Conservation (phyloP, 1,140 invertebrate species). For the Drosophila lini region DNA sequence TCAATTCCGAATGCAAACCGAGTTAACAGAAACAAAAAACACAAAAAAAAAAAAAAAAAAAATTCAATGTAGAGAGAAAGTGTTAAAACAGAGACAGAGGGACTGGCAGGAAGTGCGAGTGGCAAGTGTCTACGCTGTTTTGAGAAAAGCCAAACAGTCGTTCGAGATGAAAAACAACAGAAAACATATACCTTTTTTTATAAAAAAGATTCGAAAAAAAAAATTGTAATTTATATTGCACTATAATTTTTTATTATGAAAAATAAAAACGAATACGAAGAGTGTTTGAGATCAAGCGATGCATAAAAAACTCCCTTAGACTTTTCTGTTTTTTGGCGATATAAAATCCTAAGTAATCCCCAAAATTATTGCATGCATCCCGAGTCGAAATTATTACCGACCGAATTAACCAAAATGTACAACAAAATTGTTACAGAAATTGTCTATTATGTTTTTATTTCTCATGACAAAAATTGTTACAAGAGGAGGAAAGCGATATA, state of each 20-base stretch:
- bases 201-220: conserved; percentile 75
- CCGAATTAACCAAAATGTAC: conserved; percentile 73
- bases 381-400: conserved; percentile 31
- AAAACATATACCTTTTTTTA: conserved; percentile 74
- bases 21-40: conserved; percentile 26
- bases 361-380: conserved; percentile 20
- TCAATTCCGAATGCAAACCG: conserved; percentile 38
- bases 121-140: conserved; percentile 49
- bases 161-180: conserved; percentile 63
- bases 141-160: conserved; percentile 73
- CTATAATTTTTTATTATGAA: conserved; percentile 80
- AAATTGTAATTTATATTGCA: conserved; percentile 71
- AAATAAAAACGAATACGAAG: conserved; percentile 74
- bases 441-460: conserved; percentile 54
- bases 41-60: conserved; percentile 20
- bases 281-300: conserved; percentile 65
- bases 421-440: conserved; percentile 67
- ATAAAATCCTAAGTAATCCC: conserved; percentile 18
- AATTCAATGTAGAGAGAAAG: conserved; percentile 7
- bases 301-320: conserved; percentile 9
- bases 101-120: conserved; percentile 19
- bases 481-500: conserved; percentile 22
- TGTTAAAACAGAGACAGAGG: conserved; percentile 3
- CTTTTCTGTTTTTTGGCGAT: conserved; percentile 47
- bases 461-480: conserved; percentile 65